These are phyloP conservation scores for Venturia canescens DNA, from an alignment of 1,140 invertebrate genomes.

Conservation along the genomic window DNA sequence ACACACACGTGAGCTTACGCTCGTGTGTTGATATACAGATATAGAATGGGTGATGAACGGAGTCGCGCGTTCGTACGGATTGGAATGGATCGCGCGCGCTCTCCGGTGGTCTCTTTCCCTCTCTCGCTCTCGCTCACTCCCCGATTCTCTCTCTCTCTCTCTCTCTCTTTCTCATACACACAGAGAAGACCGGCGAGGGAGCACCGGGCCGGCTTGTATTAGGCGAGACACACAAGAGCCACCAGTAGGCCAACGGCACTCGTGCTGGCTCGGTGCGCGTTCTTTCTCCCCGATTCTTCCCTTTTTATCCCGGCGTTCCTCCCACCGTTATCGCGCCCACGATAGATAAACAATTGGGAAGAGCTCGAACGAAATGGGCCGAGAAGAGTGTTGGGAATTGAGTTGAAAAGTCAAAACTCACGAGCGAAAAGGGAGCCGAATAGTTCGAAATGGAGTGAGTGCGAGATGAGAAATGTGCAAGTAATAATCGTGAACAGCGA, in stretches of 20 bases:
- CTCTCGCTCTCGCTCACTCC: slow-evolving; percentile 1
- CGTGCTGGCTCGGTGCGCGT: slow-evolving; percentile 65
- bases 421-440: no score
- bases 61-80: slow-evolving; percentile 56
- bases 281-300: slow-evolving; percentile 48
- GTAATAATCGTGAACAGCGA: no score
- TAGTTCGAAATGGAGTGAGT: no score
- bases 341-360: neutral
- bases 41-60: neutral
- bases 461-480: no score
- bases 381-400: no score
- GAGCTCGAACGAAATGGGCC: no score
- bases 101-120: slow-evolving; percentile 8
- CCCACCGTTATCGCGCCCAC: neutral
- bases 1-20: neutral
- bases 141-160: slow-evolving; percentile 2
- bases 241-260: slow-evolving; percentile 75
- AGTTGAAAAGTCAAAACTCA: no score
- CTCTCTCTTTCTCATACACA: neutral
- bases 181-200: slow-evolving; percentile 17
- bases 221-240: slow-evolving; percentile 58
- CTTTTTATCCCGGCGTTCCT: slow-evolving; percentile 6
- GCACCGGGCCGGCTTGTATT: slow-evolving; percentile 26
- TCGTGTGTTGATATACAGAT: no score
- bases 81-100: slow-evolving; percentile 60